Percentiles rank a stretch among this genome's conserved stretches.
phyloP scores from a whole-genome alignment of 2,888 invertebrate genomes.

The Lutraria lutraria region DNA sequence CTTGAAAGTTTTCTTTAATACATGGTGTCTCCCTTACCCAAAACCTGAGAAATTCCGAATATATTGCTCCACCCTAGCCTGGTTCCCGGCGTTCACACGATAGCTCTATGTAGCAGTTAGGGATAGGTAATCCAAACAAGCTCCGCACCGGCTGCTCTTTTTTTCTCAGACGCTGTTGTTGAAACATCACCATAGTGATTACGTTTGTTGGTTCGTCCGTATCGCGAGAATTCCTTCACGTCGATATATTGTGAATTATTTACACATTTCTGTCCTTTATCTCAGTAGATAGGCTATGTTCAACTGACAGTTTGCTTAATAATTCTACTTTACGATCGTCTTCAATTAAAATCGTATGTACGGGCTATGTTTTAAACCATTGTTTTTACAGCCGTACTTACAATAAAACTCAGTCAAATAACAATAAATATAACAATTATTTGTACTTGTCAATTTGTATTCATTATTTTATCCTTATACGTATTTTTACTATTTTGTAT shows the following conservation, averaged over 20 bases:
- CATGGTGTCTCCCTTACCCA: background rate
- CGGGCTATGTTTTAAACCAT: background rate
- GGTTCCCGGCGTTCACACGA: too few relatives aligned
- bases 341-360: background rate
- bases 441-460: background rate
- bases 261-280: background rate
- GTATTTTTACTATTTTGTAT: too few relatives aligned
- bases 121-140: too few relatives aligned
- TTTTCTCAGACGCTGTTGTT: conserved; percentile 21
- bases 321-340: background rate
- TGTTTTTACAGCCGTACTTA: background rate
- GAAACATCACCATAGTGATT: conserved; percentile 32
- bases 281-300: background rate
- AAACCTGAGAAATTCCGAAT: background rate
- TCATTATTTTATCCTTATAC: background rate
- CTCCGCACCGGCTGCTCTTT: background rate
- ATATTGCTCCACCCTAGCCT: too few relatives aligned
- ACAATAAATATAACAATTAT: background rate
- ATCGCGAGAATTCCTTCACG: background rate
- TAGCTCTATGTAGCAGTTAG: too few relatives aligned
- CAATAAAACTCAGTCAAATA: background rate
- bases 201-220: background rate
- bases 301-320: background rate
- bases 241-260: background rate
- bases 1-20: background rate